A percentile compares a stretch with the other conserved stretches of the same genome.
phyloP scores from a whole-genome alignment of 2,888 invertebrate species.

The Heliconius sara region DNA sequence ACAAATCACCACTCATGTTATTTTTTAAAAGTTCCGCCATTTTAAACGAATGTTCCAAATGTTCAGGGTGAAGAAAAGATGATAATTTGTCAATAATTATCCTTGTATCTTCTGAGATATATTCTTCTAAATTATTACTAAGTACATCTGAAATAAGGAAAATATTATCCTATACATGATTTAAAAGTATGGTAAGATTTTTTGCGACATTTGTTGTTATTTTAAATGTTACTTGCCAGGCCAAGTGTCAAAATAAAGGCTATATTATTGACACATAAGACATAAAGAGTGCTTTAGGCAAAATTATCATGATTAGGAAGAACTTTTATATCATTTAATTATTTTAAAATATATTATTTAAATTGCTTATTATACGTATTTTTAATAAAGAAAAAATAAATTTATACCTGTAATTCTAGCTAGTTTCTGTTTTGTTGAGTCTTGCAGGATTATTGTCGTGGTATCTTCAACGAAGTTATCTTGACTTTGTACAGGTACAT shows the following conservation, averaged over 20 bases:
- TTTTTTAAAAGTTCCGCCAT: slow-evolving; percentile 59
- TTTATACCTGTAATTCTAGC: slow-evolving; percentile 15
- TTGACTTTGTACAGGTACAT: background rate
- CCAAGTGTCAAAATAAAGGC: background rate
- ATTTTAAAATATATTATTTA: no score
- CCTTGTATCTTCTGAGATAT: slow-evolving; percentile 55
- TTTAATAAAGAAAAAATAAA: background rate
- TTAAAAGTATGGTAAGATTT: background rate
- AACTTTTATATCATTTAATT: background rate
- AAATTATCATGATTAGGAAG: background rate
- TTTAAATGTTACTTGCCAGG: background rate
- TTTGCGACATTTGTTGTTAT: background rate
- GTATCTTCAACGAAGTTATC: background rate
- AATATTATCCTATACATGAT: background rate
- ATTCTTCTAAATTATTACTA: slow-evolving; percentile 48
- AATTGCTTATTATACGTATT: background rate
- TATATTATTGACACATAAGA: background rate
- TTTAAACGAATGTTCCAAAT: slow-evolving; percentile 54
- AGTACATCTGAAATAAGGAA: slow-evolving; percentile 22
- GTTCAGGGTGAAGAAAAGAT: slow-evolving; percentile 48
- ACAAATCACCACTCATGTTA: slow-evolving; percentile 43
- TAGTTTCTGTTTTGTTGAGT: slow-evolving; percentile 9
- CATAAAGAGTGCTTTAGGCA: background rate
- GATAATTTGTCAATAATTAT: slow-evolving; percentile 54
- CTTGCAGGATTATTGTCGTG: background rate